These are phyloP conservation scores for Myotis vivesi DNA, from an alignment of 2,797 vertebrate genomes.

Conservation along the genomic window DNA sequence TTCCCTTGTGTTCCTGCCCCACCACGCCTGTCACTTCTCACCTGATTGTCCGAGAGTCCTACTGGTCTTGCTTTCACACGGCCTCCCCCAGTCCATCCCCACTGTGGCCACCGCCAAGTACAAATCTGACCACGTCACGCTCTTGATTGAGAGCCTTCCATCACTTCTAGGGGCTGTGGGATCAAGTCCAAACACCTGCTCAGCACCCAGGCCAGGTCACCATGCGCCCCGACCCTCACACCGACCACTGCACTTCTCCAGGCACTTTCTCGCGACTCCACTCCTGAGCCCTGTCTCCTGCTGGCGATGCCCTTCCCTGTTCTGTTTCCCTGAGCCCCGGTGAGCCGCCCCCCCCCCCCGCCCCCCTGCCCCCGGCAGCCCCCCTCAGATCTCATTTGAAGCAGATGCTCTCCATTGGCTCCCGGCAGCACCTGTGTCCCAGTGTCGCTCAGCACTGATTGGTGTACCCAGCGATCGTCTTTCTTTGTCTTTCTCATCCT, in stretches of 20 bases:
- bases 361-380: background rate
- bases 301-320: background rate
- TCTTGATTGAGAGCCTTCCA: background rate
- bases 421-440: background rate
- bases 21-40: no score
- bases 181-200: background rate
- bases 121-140: background rate
- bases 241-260: background rate
- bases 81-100: background rate
- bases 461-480: rapidly evolving
- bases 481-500: background rate
- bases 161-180: background rate
- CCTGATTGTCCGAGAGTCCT: background rate
- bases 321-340: background rate
- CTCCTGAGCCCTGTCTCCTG: background rate
- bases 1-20: background rate
- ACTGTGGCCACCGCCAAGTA: background rate
- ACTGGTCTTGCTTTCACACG: background rate
- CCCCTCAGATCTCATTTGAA: background rate
- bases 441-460: background rate
- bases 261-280: no score
- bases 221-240: background rate
- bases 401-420: background rate
- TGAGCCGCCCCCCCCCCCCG: no score
- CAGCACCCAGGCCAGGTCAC: background rate